phyloP scores from a whole-genome alignment of 2,113 vertebrate genomes.

The Talpa occidentalis region DNA sequence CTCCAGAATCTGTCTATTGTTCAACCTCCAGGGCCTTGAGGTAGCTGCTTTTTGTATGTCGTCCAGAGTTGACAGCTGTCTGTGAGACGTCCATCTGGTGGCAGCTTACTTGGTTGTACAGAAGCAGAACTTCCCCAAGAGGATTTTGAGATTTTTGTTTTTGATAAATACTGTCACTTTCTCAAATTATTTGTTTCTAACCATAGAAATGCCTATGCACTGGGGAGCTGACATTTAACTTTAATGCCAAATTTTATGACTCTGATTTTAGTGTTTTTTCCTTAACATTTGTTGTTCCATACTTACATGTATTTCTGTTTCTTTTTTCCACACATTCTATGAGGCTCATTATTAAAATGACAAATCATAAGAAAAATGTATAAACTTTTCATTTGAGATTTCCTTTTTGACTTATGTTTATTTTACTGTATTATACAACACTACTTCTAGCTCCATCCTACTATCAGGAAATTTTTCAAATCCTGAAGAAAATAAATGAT shows the following conservation, averaged over 20 bases:
- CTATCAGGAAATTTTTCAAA: not conserved
- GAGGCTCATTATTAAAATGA: slow-evolving; percentile 35
- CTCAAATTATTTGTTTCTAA: slow-evolving; percentile 42
- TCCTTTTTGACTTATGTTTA: slow-evolving; percentile 23
- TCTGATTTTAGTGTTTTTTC: slow-evolving; percentile 27
- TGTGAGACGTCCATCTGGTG: not conserved
- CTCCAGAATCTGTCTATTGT: not conserved
- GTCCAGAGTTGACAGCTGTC: not conserved
- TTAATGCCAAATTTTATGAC: slow-evolving; percentile 16
- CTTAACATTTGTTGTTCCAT: slow-evolving; percentile 5
- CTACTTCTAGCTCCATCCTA: not conserved
- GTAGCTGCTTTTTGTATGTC: not conserved
- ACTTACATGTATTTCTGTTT: not conserved
- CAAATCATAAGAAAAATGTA: not conserved
- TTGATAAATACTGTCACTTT: slow-evolving; percentile 21
- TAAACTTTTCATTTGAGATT: not conserved
- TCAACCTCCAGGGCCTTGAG: not conserved
- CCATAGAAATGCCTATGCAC: not conserved
- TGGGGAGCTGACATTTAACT: not conserved
- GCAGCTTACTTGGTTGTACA: not conserved
- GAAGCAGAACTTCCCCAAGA: not conserved
- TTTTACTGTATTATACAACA: not conserved
- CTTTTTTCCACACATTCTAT: not conserved
- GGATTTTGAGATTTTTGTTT: slow-evolving; percentile 34
- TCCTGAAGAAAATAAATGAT: slow-evolving; percentile 9